Evolutionary conservation across 2,797 vertebrate genomes (phyloP).

Genomic region (Rhadinocentrus ornatus): DNA sequence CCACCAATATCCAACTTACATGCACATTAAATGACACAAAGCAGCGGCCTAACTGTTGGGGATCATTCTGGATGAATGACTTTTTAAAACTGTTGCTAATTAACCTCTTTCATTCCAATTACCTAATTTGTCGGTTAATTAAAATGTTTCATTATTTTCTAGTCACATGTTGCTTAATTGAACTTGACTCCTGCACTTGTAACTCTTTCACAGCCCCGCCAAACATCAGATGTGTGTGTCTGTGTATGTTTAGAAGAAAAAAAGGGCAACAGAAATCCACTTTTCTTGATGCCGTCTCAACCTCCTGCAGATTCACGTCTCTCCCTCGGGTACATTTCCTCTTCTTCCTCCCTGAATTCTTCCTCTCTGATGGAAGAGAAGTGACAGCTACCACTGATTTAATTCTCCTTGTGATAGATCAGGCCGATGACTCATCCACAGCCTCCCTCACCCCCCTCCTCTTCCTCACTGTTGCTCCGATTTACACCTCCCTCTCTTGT

Average conservation of each 20-base stretch:
- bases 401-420: slow-evolving; percentile 74
- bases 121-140: slow-evolving; percentile 4
- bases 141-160: slow-evolving; percentile 5
- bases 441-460: slow-evolving; percentile 45
- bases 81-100: not conserved
- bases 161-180: not conserved
- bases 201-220: slow-evolving; percentile 20
- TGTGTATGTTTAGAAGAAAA: slow-evolving; percentile 19
- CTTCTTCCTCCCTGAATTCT: slow-evolving; percentile 6
- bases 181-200: not conserved
- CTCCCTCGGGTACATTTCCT: slow-evolving; percentile 8
- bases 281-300: slow-evolving; percentile 9
- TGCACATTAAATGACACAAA: not conserved
- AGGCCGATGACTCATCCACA: slow-evolving; percentile 79
- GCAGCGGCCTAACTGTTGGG: not conserved
- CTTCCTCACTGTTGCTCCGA: slow-evolving; percentile 27
- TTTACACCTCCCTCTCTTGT: slow-evolving; percentile 46
- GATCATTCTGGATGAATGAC: not conserved
- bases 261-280: slow-evolving; percentile 41
- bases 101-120: not conserved
- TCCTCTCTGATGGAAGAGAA: slow-evolving; percentile 27
- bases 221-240: slow-evolving; percentile 5
- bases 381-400: slow-evolving; percentile 62
- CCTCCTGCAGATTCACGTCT: slow-evolving; percentile 36
- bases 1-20: not conserved